Conservation (phyloP, 1,140 invertebrate species). For the Anoplophora glabripennis region DNA sequence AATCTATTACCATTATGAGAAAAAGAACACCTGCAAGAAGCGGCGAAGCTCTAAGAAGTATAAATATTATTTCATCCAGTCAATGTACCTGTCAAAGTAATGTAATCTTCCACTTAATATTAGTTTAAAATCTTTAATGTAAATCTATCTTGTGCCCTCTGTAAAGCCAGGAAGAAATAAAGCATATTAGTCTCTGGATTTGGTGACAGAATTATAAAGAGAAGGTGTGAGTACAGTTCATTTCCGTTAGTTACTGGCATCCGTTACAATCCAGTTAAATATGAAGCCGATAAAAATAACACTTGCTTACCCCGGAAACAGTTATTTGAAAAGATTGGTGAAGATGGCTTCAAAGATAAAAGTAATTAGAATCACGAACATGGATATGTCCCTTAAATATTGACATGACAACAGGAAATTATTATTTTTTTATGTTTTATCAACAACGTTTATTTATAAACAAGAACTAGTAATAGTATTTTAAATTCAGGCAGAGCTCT, state of each 20-base stretch:
- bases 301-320: too few relatives aligned
- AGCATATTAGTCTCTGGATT: constrained; percentile 4
- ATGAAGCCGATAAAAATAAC: too few relatives aligned
- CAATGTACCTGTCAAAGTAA: too few relatives aligned
- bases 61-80: too few relatives aligned
- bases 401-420: background rate
- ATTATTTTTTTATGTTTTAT: background rate
- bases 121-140: background rate
- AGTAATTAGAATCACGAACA: too few relatives aligned
- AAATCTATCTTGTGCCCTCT: background rate
- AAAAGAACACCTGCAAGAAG: too few relatives aligned
- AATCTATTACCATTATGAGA: too few relatives aligned
- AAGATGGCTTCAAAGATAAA: too few relatives aligned
- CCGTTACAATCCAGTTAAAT: background rate
- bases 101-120: constrained; percentile 1
- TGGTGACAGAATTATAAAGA: constrained; percentile 12
- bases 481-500: background rate
- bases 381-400: background rate
- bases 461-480: background rate
- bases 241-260: constrained; percentile 4
- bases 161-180: constrained; percentile 6
- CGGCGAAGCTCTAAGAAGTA: too few relatives aligned
- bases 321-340: too few relatives aligned
- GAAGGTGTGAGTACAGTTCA: constrained; percentile 7
- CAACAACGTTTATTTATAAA: background rate